Base-by-base conservation (phyloP, 2,888 invertebrate genomes). In the Drosophila longiperda region DNA sequence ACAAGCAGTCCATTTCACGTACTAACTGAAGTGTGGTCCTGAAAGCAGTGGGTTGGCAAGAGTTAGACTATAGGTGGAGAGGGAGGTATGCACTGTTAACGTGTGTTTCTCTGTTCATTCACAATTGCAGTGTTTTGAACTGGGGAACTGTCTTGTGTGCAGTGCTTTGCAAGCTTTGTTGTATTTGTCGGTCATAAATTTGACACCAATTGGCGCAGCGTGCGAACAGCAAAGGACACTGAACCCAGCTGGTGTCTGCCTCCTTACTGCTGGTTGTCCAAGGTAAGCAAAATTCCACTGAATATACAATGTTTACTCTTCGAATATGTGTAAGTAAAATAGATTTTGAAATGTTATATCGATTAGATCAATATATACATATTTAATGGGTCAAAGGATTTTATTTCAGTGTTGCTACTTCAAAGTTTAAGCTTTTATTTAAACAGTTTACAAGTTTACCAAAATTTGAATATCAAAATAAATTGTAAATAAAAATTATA, bases 181-280 rank as follows among this genome's bases (percentile, higher is more conserved):
- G 80, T 82, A 87, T 87, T 89, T 80, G 89, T 86, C 81, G 83
- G 45, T 78, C 80, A 91, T 91, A 89, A 90, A 91, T 89, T 90
- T 89, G 90, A 89, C 91, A 90, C 91, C 90, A 90, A 90, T 91
- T 90, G 91, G 82, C 83, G 67, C 84, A 82, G 82, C 85, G 69
- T 74, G 84, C 71, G 75, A 57, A 45, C 64, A 48, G 58, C 49
- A 55, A 42, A 59, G 58, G 58, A 53, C n/a, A 29, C 52, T 38
- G 57, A 29, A 32, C 32, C 20, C 17, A 20, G 20, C 60, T 36
- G 36, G 45, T 20, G 45, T 7, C 45, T 20, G 45, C 29, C 29
- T 45, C 7, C 20, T 45, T 23, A 15, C 15, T 23, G 45, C 45
- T 2, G 7, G 45, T 8, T 45, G 45, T 23, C 45, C 45, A 23